Base-by-base conservation (phyloP, 1,140 invertebrate genomes). In the Bathynomus jamesi region DNA sequence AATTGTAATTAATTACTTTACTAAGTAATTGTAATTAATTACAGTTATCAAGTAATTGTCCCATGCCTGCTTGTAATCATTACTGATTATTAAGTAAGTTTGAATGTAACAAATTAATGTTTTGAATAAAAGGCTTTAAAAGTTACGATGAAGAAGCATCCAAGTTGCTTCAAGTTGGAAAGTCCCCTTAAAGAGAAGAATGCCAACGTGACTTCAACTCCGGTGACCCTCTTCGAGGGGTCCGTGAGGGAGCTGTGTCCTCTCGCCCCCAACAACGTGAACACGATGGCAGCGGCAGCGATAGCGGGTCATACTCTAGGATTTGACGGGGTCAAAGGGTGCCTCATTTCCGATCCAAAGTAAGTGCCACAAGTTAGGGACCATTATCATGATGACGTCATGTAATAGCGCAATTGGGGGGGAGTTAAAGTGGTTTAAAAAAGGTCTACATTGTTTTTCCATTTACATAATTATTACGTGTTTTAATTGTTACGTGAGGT, bases 131-230 rank as follows among this genome's bases (percentile, higher is more conserved):
- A 86, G 85, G 81, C 80, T 1, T 76, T 88, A 11, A 84, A 81
- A 77, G 82, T 88, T 4, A 87, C 85, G 21, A 88, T 89, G 86
- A 84, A 79, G 61, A 88, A 88, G 75, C 87, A 87, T 78, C 87
- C 87, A 4, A 71, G 75, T n/a, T 82, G 84, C 62, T 84, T 87
- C 70, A 86, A 84, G 76, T 72, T 87, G 11, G 71, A 78, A 27
- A 81, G 82, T 21, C 73, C 82, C 28, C 70, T 87, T 25, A 80
- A 83, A 53, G 81, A 79, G 10, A 81, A 80, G 66, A 85, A 85
- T 80, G 79, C 82, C n/a, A 24, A 78, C 65, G 84, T 85, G 0
- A 31, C 62, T 17, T 60, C 29, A 27, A 61, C 32, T 21, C 74
- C 80, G 25, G 80, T 82, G 7, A 79, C 82, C 28, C 76, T 88